phyloP scores from a whole-genome alignment of 92 coral and sea anemone species.

The Palythoa heliodiscus region DNA sequence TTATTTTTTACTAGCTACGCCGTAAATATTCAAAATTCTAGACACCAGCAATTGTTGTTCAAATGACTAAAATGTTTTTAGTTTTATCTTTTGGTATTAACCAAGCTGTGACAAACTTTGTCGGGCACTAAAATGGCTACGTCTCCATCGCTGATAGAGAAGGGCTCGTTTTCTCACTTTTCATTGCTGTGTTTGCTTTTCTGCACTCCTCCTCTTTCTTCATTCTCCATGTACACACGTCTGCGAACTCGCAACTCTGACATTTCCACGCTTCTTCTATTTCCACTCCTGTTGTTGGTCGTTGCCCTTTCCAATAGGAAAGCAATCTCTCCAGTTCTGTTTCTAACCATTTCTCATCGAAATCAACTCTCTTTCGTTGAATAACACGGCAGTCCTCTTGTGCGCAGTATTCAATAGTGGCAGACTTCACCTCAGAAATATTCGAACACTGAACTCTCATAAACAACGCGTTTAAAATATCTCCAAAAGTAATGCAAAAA shows the following conservation, averaged over 20 bases:
- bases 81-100: too few species aligned
- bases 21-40: too few species aligned
- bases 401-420: conserved; percentile 53
- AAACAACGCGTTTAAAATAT: conserved; percentile 49
- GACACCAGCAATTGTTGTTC: too few species aligned
- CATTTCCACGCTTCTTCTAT: conserved; percentile 82
- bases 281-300: conserved; percentile 60
- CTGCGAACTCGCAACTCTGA: conserved; percentile 67
- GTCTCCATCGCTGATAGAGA: neutral
- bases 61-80: too few species aligned
- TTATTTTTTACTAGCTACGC: too few species aligned
- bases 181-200: conserved; percentile 22
- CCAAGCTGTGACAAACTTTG: too few species aligned
- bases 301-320: conserved; percentile 68
- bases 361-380: conserved; percentile 28
- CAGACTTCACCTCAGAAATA: conserved; percentile 37
- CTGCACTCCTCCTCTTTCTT: conserved; percentile 65
- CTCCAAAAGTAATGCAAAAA: conserved; percentile 31
- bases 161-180: neutral
- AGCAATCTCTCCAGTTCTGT: conserved; percentile 49
- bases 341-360: conserved; percentile 62
- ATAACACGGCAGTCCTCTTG: conserved; percentile 50
- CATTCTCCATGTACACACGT: conserved; percentile 61
- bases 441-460: conserved; percentile 41
- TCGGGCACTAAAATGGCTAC: neutral